Conservation (phyloP, 2,113 vertebrate genomes). For the Chroicocephalus ridibundus region DNA sequence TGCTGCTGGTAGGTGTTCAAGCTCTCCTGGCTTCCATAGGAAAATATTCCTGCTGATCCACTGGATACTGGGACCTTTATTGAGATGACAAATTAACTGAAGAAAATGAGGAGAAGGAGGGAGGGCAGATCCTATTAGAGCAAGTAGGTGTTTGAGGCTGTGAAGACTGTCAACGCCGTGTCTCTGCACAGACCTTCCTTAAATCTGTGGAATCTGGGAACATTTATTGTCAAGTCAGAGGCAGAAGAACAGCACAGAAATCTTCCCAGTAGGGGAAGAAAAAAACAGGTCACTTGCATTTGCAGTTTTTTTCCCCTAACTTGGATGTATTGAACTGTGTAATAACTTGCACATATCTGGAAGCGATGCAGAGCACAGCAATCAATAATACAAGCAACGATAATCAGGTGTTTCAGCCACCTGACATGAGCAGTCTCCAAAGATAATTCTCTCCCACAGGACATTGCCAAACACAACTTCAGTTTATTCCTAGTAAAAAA, state of each 20-base stretch:
- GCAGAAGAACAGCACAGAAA: neutral
- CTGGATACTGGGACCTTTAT: neutral
- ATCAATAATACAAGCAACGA: slow-evolving; percentile 58
- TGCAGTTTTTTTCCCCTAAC: neutral
- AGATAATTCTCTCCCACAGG: slow-evolving; percentile 59
- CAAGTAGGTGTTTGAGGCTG: neutral
- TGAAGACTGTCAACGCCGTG: neutral
- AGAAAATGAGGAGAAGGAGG: neutral
- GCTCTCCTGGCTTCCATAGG: neutral
- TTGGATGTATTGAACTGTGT: slow-evolving; percentile 56
- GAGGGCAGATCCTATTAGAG: neutral
- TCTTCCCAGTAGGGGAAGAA: neutral
- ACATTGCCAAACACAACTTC: slow-evolving; percentile 27
- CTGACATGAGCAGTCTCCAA: slow-evolving; percentile 54
- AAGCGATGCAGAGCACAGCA: slow-evolving; percentile 47
- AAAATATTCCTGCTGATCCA: neutral
- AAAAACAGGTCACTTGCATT: slow-evolving; percentile 1
- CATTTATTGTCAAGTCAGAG: neutral
- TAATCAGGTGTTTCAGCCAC: slow-evolving; percentile 56
- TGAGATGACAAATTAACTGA: neutral
- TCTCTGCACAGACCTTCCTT: neutral
- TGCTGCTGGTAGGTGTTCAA: neutral
- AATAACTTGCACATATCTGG: slow-evolving; percentile 56
- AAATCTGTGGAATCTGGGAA: neutral
- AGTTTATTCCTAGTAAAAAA: slow-evolving; percentile 29